phyloP scores from a whole-genome alignment of 2,888 invertebrate species.

The Thelaira solivaga region DNA sequence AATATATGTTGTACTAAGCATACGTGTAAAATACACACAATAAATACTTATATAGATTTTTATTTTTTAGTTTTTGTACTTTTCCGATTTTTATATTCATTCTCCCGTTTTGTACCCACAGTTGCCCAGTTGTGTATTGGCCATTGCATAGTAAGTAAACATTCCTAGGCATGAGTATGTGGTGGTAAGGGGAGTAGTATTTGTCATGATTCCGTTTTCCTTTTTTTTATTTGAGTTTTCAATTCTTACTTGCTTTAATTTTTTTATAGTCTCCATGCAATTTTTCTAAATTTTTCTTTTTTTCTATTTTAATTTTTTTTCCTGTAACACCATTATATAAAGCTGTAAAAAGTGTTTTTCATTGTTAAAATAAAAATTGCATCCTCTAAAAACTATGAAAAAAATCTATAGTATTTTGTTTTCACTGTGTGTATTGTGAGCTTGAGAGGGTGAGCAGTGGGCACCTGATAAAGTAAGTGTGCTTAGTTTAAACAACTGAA shows the following conservation, averaged over 20 bases:
- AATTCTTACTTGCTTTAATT: neutral
- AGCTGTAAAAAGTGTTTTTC: conserved; percentile 72
- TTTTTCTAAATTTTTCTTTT: conserved; percentile 3
- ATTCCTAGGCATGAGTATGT: neutral
- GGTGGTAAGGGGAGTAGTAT: too few relatives aligned
- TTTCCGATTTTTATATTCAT: conserved; percentile 1
- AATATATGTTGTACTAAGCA: conserved; percentile 22
- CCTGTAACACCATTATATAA: conserved; percentile 37
- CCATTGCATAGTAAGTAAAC: neutral
- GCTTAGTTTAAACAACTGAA: conserved; percentile 29
- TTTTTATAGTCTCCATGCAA: neutral
- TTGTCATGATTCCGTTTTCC: conserved; percentile 16
- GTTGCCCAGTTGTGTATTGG: neutral
- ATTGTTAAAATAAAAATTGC: conserved; percentile 66
- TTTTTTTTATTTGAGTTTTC: conserved; percentile 21
- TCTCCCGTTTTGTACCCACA: neutral
- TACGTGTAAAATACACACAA: conserved; percentile 33
- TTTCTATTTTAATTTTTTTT: conserved; percentile 12
- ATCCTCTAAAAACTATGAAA: conserved; percentile 41
- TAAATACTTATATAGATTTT: conserved; percentile 16
- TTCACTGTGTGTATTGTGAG: too few relatives aligned
- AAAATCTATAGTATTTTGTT: conserved; percentile 9
- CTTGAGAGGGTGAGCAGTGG: neutral
- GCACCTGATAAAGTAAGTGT: conserved; percentile 17
- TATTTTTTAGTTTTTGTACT: neutral